Base-by-base conservation (phyloP, 2,888 invertebrate genomes). In the Drosophila anomalata region DNA sequence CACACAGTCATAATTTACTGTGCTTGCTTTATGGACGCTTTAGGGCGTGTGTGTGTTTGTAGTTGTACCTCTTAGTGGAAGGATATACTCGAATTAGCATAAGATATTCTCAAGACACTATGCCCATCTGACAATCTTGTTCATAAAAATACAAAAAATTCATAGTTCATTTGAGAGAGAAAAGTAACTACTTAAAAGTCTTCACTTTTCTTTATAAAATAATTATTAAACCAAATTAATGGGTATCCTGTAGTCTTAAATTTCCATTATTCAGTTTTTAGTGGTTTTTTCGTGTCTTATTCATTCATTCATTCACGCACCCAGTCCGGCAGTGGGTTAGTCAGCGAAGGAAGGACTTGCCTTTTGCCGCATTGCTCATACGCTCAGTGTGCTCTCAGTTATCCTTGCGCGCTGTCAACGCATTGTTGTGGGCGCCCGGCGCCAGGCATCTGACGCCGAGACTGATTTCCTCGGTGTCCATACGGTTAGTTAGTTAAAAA, bases 391-490 rank as follows among this genome's bases (percentile, higher is more conserved):
- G 73, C 85, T 67, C 41, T 85, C 88, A 83, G 83, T 84, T 83
- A 88, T 87, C 84, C 87, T 83, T 87, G 88, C 61, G 84, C 81
- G 68, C 78, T 84, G 84, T 76, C 75, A 78, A 83, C 73, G 88
- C 71, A 79, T 83, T 87, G 83, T 83, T 83, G 83, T 88, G 75
- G 72, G 55, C 69, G 63, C 53, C 70, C 72, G 83, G 75, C 84
- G 63, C 63, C 75, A 61, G 68, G 46, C 68, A 47, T 51, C 66
- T 59, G 63, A 66, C 61, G 73, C 56, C 36, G 31, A 50, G 17
- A 41, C 56, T 22, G 20, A 20, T 39, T n/a, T 24, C 44, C 57
- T 36, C 36, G 44, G 61, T 53, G 48, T 54, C 55, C 51, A 56
- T 68, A 63, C 77, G 85, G 82, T 80, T 85, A 79, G 86, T 86